Conservation (phyloP, 2,888 invertebrate species). For the Fragum sueziense region DNA sequence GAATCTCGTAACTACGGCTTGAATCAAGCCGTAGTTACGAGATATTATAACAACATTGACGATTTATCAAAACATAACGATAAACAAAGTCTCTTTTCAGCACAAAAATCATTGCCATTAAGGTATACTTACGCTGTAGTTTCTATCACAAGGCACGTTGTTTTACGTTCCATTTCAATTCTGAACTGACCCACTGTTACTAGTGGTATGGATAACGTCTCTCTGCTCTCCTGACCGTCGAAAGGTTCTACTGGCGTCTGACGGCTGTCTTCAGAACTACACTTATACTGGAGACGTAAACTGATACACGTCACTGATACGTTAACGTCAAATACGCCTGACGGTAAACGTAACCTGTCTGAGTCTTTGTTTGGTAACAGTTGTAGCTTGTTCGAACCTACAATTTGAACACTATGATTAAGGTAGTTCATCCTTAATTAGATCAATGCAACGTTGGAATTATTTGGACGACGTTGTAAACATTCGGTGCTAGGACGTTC, state of each 20-base stretch:
- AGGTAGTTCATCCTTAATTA: too few species aligned
- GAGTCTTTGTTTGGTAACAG: conserved; percentile 27
- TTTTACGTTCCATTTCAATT: conserved; percentile 10
- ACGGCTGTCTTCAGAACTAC: conserved; percentile 25
- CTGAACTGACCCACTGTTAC: conserved; percentile 32
- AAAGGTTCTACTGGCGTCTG: conserved; percentile 53
- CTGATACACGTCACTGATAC: conserved; percentile 23
- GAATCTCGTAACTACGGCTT: too few species aligned
- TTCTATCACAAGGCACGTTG: conserved; percentile 27
- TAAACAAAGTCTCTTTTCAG: too few species aligned
- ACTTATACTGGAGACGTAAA: conserved; percentile 19
- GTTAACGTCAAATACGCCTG: conserved; percentile 40
- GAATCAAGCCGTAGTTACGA: too few species aligned
- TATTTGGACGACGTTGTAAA: too few species aligned
- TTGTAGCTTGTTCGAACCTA: conserved; percentile 16
- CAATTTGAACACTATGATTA: too few species aligned
- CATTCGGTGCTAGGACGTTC: too few species aligned
- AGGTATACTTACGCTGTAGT: conserved; percentile 38
- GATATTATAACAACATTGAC: too few species aligned
- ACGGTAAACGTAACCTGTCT: conserved; percentile 4
- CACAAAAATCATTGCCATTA: too few species aligned
- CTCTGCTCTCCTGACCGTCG: neutral
- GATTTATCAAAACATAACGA: too few species aligned
- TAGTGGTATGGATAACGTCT: conserved; percentile 18
- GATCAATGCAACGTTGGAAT: too few species aligned